Evolutionary conservation across 1,140 invertebrate species (phyloP).

Genomic region (Brachionus angularis): DNA sequence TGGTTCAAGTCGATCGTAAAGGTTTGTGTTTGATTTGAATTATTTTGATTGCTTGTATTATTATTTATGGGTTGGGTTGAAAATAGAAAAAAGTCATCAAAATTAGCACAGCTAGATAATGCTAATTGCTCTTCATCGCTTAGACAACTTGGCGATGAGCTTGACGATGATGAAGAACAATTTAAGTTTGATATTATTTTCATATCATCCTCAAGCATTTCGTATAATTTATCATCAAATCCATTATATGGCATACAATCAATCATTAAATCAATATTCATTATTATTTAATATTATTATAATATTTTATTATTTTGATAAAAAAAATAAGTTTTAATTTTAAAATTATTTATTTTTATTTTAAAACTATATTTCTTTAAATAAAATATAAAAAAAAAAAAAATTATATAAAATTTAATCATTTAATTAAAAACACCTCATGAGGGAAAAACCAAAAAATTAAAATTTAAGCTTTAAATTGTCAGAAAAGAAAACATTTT

Average conservation of each 20-base stretch:
- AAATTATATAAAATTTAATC: no score
- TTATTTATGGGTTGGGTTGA: background rate
- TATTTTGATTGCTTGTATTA: background rate
- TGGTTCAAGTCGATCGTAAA: no score
- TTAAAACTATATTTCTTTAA: no score
- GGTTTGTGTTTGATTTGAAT: conserved; percentile 16
- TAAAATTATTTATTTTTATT: conserved; percentile 8
- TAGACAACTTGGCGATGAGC: conserved; percentile 21
- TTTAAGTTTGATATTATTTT: background rate
- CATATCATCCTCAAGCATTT: conserved; percentile 42
- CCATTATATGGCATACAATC: conserved; percentile 15
- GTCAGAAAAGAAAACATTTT: no score
- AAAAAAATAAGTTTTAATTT: no score
- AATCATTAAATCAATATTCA: conserved; percentile 43
- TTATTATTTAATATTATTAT: no score
- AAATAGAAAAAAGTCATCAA: conserved; percentile 4
- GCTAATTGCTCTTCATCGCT: conserved; percentile 21
- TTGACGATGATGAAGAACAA: background rate
- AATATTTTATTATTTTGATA: no score
- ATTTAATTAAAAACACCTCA: no score
- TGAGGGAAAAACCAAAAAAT: no score
- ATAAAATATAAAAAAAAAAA: no score
- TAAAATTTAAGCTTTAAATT: no score
- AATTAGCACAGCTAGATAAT: background rate
- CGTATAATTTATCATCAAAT: conserved; percentile 25